Evolutionary conservation across 2,888 invertebrate genomes (phyloP).

Genomic region (Portevinia maculata): DNA sequence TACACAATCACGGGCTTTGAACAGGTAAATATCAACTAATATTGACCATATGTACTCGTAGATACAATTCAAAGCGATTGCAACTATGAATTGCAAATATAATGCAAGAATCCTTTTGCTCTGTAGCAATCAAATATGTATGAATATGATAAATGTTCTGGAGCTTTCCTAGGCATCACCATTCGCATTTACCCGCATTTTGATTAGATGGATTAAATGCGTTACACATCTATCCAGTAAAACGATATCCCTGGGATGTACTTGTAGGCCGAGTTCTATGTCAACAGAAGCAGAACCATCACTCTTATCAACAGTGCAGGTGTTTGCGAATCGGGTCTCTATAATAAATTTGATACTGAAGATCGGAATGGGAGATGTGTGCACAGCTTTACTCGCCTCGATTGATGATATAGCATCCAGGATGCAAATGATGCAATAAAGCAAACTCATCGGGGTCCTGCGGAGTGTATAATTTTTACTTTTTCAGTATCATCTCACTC

Average conservation of each 20-base stretch:
- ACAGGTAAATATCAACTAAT: conserved; percentile 49
- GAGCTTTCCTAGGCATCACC: conserved; percentile 63
- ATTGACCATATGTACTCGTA: conserved; percentile 4
- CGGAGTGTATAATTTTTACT: conserved; percentile 20
- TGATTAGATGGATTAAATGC: conserved; percentile 73
- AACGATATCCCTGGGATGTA: conserved; percentile 39
- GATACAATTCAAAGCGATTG: conserved; percentile 52
- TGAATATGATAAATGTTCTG: conserved; percentile 52
- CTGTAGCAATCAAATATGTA: conserved; percentile 54
- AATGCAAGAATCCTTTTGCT: conserved; percentile 51
- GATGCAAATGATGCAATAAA: conserved; percentile 60
- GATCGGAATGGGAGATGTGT: conserved; percentile 37
- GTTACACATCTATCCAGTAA: conserved; percentile 62
- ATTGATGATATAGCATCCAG: conserved; percentile 54
- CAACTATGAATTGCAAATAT: conserved; percentile 36
- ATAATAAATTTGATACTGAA: conserved; percentile 51
- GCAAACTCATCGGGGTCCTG: conserved; percentile 17
- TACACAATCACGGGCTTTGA: conserved; percentile 45
- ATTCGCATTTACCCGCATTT: conserved; percentile 71
- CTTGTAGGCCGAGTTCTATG: conserved; percentile 27
- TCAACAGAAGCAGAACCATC: conserved; percentile 34
- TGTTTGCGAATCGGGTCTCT: conserved; percentile 49
- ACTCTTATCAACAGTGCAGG: conserved; percentile 34
- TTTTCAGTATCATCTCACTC: not conserved
- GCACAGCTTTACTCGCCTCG: conserved; percentile 10